Evolutionary conservation across 2,888 invertebrate species (phyloP).

Genomic region (Tetragonula carbonaria): DNA sequence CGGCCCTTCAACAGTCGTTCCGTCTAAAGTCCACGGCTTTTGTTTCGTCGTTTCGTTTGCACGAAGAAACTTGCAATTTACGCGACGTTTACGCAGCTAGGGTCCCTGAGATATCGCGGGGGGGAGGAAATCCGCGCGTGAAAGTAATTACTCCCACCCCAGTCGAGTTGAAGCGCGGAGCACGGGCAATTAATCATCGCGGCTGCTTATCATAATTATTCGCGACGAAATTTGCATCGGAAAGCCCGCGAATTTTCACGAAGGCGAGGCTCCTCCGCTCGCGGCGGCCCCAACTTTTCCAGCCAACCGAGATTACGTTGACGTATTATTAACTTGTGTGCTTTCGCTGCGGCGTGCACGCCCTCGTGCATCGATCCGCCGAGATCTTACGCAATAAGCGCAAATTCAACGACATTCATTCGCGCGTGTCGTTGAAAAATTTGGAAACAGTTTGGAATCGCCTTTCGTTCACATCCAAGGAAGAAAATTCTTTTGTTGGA

Average conservation of each 20-base stretch:
- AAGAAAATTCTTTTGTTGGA: too few species aligned
- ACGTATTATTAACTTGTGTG: background rate
- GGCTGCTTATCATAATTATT: slow-evolving; percentile 69
- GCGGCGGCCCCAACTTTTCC: background rate
- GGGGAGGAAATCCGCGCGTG: slow-evolving; percentile 50
- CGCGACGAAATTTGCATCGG: slow-evolving; percentile 16
- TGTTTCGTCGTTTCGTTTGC: slow-evolving; percentile 8
- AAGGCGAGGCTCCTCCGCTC: background rate
- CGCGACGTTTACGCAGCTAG: slow-evolving; percentile 45
- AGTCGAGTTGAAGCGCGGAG: slow-evolving; percentile 29
- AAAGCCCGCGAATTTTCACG: slow-evolving; percentile 24
- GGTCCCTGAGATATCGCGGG: slow-evolving; percentile 54
- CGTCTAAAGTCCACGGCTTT: slow-evolving; percentile 10
- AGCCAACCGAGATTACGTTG: too few species aligned
- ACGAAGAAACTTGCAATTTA: slow-evolving; percentile 44
- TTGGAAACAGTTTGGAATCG: too few species aligned
- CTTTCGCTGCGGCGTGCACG: background rate
- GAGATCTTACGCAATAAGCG: background rate
- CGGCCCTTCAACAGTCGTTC: background rate
- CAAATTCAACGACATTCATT: too few species aligned
- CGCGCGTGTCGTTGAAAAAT: too few species aligned
- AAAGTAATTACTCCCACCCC: slow-evolving; percentile 63
- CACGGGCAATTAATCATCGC: slow-evolving; percentile 62
- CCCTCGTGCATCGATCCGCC: too few species aligned
- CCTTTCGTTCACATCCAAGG: too few species aligned